Conservation (phyloP, 2,888 invertebrate species). For the Bugulina stolonifera region DNA sequence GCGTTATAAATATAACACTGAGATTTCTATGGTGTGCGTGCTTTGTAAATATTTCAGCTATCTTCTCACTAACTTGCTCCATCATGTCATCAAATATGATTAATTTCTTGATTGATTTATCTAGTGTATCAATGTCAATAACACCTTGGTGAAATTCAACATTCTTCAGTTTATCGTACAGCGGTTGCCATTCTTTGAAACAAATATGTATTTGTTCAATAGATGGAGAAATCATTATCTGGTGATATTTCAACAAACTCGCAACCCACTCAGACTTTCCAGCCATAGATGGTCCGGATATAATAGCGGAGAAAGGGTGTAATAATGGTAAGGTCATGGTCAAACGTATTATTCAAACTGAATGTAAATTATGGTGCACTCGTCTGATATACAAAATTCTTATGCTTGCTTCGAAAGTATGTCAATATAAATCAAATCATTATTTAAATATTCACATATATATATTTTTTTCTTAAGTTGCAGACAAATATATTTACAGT, state of each 20-base stretch:
- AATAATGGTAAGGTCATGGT: slow-evolving; percentile 12
- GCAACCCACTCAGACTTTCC: slow-evolving; percentile 8
- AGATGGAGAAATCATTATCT: neutral
- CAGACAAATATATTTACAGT: no score
- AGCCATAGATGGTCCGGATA: neutral
- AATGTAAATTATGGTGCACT: neutral
- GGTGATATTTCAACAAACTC: neutral
- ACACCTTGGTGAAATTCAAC: slow-evolving; percentile 5
- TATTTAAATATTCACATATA: no score
- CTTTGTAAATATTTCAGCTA: slow-evolving; percentile 21
- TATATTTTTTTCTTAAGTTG: neutral
- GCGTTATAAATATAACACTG: slow-evolving; percentile 4
- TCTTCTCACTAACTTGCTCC: slow-evolving; percentile 21
- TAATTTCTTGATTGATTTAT: neutral
- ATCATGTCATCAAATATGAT: slow-evolving; percentile 23
- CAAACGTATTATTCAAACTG: neutral
- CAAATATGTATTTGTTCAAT: neutral
- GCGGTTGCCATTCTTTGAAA: slow-evolving; percentile 15
- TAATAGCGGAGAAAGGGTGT: slow-evolving; percentile 11
- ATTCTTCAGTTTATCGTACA: slow-evolving; percentile 1
- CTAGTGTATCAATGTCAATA: neutral
- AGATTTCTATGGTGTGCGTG: slow-evolving; percentile 14
- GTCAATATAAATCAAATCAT: no score
- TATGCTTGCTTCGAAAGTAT: no score
- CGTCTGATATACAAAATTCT: no score